Conservation (phyloP, 2,888 invertebrate genomes). For the Craniophora ligustri region DNA sequence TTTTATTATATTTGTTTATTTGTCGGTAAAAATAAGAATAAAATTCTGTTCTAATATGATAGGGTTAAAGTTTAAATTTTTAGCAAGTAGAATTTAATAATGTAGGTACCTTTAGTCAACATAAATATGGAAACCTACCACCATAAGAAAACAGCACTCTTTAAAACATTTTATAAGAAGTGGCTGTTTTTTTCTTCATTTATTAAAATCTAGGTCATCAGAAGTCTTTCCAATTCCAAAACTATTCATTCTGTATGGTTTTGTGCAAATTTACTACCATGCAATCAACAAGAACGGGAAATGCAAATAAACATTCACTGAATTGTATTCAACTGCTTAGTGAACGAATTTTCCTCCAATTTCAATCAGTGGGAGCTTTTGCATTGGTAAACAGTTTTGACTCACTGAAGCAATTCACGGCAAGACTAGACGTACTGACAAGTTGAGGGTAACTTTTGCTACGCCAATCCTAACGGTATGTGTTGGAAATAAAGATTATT, state of each 20-base stretch:
- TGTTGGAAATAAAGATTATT: constrained; percentile 24
- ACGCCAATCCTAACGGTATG: constrained; percentile 23
- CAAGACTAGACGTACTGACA: constrained; percentile 27
- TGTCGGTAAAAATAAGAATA: no score
- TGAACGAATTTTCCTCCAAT: constrained; percentile 39
- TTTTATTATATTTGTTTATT: constrained; percentile 2
- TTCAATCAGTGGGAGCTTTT: constrained; percentile 45
- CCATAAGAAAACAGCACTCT: no score
- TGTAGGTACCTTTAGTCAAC: no score
- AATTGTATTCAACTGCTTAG: constrained; percentile 28
- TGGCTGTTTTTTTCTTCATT: no score
- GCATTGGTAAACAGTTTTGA: constrained; percentile 51
- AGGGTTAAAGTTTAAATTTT: no score
- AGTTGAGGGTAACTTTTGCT: constrained; percentile 13
- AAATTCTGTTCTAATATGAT: no score
- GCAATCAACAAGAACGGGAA: constrained; percentile 27
- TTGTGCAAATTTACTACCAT: constrained; percentile 29
- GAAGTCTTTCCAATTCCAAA: no score
- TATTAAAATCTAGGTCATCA: no score
- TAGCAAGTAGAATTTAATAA: no score
- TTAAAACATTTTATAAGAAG: no score
- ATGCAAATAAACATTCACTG: constrained; percentile 32
- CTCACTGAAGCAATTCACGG: constrained; percentile 43
- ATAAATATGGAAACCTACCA: no score
- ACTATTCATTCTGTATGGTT: constrained; percentile 7